Percentiles rank a stretch among this genome's conserved stretches.
phyloP scores from a whole-genome alignment of 2,888 invertebrate genomes.

The Thalpophila matura region DNA sequence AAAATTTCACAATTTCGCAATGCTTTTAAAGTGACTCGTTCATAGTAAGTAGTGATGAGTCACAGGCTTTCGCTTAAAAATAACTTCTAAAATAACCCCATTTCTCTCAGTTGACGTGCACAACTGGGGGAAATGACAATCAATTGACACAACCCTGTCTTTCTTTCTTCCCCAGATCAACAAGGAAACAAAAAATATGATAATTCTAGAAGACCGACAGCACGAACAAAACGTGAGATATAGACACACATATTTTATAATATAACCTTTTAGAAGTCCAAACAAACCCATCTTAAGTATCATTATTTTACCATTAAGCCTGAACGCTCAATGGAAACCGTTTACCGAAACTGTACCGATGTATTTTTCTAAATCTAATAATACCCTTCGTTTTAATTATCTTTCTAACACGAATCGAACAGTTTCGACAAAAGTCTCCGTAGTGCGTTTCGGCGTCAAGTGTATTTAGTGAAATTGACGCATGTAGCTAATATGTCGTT shows the following conservation, averaged over 20 bases:
- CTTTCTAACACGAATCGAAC: no score
- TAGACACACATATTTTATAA: constrained; percentile 55
- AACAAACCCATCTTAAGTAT: constrained; percentile 31
- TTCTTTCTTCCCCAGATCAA: constrained; percentile 65
- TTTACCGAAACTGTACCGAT: constrained; percentile 11
- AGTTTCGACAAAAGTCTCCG: not conserved
- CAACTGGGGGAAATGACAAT: constrained; percentile 55
- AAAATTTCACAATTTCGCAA: constrained; percentile 43
- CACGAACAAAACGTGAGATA: constrained; percentile 66
- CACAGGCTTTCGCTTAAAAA: constrained; percentile 49
- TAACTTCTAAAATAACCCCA: constrained; percentile 52
- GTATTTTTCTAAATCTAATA: no score
- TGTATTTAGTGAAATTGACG: constrained; percentile 44
- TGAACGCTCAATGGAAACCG: not conserved
- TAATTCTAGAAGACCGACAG: constrained; percentile 66
- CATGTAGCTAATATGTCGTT: constrained; percentile 70
- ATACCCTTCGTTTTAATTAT: not conserved
- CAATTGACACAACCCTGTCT: constrained; percentile 60
- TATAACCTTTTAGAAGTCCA: constrained; percentile 65
- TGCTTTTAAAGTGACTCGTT: constrained; percentile 31
- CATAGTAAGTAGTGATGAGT: constrained; percentile 26
- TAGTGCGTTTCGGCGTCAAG: not conserved
- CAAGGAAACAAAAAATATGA: constrained; percentile 66
- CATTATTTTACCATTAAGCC: constrained; percentile 11
- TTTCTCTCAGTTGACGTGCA: constrained; percentile 48